Conservation (phyloP, 1,140 invertebrate species). For the Drosophila seguyi region DNA sequence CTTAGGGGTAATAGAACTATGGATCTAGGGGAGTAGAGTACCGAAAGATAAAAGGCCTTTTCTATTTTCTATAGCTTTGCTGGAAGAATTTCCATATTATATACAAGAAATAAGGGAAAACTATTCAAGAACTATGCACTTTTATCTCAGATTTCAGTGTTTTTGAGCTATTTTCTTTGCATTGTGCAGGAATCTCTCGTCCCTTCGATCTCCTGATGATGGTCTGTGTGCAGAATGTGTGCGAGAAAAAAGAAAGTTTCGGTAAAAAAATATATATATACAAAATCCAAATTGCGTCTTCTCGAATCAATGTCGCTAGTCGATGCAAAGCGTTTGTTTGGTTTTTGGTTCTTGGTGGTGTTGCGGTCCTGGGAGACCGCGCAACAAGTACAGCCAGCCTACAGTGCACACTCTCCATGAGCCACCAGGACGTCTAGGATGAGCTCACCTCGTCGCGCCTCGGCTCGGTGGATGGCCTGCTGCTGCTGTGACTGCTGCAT, state of each 20-base stretch:
- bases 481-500: conserved; percentile 78
- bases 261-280: conserved; percentile 10
- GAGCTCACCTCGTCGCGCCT: conserved; percentile 73
- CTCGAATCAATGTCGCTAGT: conserved; percentile 46
- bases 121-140: not conserved
- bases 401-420: conserved; percentile 32
- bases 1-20: not conserved
- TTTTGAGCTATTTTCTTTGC: not conserved
- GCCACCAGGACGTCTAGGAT: conserved; percentile 6
- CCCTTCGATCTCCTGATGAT: not conserved
- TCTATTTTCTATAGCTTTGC: conserved; percentile 2
- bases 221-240: not conserved
- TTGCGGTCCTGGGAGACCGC: conserved; percentile 13
- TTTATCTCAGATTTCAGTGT: not conserved
- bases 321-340: conserved; percentile 16
- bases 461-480: conserved; percentile 74
- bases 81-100: not conserved
- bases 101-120: not conserved
- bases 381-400: conserved; percentile 46
- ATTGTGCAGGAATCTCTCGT: not conserved
- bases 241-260: conserved; percentile 8
- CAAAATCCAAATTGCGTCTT: conserved; percentile 30
- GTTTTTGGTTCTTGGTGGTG: conserved; percentile 5
- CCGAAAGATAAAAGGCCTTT: too few relatives aligned
- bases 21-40: not conserved